Conservation (phyloP, 2,797 vertebrate genomes). For the Eulemur coronatus region DNA sequence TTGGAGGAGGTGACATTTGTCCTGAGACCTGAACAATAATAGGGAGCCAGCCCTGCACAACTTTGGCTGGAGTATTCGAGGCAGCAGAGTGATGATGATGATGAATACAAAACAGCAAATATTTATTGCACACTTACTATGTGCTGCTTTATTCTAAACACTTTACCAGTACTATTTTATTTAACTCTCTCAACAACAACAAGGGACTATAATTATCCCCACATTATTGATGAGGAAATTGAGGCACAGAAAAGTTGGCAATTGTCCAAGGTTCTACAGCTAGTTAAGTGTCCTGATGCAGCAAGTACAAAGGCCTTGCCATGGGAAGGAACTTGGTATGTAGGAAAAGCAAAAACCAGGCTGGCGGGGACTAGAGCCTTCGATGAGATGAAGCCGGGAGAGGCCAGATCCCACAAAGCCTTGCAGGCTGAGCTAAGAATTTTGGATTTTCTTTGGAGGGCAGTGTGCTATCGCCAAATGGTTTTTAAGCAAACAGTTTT, state of each 20-base stretch:
- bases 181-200: background rate
- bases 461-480: background rate
- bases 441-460: background rate
- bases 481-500: background rate
- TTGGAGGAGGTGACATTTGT: background rate
- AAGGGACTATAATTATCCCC: background rate
- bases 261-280: background rate
- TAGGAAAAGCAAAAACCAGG: background rate
- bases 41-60: background rate
- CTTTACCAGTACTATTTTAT: background rate
- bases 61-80: background rate
- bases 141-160: background rate
- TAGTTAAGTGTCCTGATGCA: background rate
- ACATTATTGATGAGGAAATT: background rate
- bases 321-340: background rate
- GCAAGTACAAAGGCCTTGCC: background rate
- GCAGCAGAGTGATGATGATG: rapidly evolving
- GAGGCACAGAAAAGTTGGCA: background rate
- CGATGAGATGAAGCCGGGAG: background rate
- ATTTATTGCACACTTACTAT: background rate
- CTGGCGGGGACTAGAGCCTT: background rate
- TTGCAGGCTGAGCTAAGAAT: background rate
- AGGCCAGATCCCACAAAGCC: background rate
- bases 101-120: background rate
- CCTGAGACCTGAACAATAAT: background rate